Conservation (phyloP, 2,797 vertebrate species). For the Lepilemur septentrionalis region DNA sequence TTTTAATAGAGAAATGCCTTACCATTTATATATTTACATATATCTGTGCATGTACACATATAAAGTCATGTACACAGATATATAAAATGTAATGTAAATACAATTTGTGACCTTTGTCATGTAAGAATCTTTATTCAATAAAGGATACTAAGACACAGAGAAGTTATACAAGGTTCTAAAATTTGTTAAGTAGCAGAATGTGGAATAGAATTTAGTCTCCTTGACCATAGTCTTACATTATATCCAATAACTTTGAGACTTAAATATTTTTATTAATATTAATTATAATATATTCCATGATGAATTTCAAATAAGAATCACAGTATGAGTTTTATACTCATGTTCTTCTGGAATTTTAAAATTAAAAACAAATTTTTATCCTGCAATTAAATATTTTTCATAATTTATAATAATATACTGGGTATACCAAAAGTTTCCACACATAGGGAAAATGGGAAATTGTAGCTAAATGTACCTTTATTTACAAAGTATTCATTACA, state of each 20-base stretch:
- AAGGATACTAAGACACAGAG: not conserved
- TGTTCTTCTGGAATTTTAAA: not conserved
- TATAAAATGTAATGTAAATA: not conserved
- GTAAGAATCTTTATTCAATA: not conserved
- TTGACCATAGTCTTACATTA: not conserved
- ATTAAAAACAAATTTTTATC: not conserved
- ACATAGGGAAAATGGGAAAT: no score
- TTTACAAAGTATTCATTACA: no score
- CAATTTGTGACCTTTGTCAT: not conserved
- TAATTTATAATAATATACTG: not conserved
- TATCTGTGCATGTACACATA: not conserved
- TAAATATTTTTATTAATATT: not conserved
- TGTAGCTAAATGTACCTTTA: no score
- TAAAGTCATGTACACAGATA: not conserved
- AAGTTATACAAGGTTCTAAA: not conserved
- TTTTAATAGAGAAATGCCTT: not conserved
- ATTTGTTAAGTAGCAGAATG: not conserved
- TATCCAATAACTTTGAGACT: not conserved
- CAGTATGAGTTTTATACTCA: not conserved
- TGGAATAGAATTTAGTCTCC: not conserved
- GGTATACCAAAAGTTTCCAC: no score
- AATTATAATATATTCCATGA: not conserved
- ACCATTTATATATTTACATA: not conserved
- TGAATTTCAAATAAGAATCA: slow-evolving; percentile 26
- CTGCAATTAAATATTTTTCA: slow-evolving; percentile 2